These are phyloP conservation scores for Tiaroga cobitis DNA, from an alignment of 2,797 vertebrate species.

Conservation along the genomic window DNA sequence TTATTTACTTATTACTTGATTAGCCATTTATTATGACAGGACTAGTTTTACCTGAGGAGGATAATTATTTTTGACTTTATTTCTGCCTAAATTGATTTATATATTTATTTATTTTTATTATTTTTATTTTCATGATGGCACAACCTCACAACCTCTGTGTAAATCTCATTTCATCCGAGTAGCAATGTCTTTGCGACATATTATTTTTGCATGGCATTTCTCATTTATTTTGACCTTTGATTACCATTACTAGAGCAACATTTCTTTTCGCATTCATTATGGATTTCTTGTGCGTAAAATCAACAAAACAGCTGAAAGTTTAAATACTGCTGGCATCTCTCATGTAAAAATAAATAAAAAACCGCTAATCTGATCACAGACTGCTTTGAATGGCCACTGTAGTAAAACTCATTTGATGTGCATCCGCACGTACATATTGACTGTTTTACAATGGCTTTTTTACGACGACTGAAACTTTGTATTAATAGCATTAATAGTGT, in stretches of 20 bases:
- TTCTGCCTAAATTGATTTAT: conserved; percentile 5
- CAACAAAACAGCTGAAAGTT: background rate
- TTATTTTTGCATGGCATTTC: conserved; percentile 22
- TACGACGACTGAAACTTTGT: background rate
- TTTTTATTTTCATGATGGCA: too few species aligned
- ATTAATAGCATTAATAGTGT: background rate
- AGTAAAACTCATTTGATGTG: background rate
- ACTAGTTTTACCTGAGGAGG: conserved; percentile 14
- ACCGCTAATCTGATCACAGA: background rate
- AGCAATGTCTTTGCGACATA: background rate
- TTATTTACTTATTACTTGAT: too few species aligned
- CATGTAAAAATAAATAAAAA: background rate
- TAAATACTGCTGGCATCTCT: background rate
- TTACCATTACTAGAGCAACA: background rate
- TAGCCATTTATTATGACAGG: too few species aligned
- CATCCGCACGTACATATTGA: background rate
- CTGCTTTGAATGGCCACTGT: conserved; percentile 15
- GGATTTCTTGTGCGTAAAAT: background rate
- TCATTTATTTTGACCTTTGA: conserved; percentile 29
- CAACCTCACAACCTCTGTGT: conserved; percentile 2
- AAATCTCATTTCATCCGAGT: conserved; percentile 5
- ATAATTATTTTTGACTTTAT: background rate
- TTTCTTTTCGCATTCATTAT: background rate
- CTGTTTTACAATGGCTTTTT: background rate
- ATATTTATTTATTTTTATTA: background rate